A percentile compares a stretch with the other conserved stretches of the same genome.
Conservation (phyloP, 2,888 invertebrate species). For the Pachycephus smyrnensis region DNA sequence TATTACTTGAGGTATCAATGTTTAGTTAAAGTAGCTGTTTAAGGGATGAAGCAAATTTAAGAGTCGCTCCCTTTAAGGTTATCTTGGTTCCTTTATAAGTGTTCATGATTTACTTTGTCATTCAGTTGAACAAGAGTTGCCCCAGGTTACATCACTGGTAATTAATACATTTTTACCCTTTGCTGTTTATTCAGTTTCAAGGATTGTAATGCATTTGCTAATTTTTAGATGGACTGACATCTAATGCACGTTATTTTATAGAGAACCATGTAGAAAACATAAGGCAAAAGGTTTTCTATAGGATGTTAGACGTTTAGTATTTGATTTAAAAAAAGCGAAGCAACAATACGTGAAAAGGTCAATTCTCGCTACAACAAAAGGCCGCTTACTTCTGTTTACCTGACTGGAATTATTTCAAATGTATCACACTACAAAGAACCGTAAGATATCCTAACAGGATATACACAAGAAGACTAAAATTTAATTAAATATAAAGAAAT, state of each 20-base stretch:
- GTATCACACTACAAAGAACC: background rate
- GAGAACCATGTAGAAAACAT: too few relatives aligned
- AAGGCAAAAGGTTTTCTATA: too few relatives aligned
- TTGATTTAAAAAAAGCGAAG: background rate
- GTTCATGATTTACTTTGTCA: background rate
- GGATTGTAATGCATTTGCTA: background rate
- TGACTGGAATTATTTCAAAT: conserved; percentile 7
- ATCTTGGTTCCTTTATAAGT: background rate
- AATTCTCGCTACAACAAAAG: background rate
- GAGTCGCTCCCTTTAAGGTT: background rate
- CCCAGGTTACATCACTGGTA: background rate
- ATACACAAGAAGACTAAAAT: background rate
- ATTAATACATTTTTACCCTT: background rate
- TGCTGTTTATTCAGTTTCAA: background rate
- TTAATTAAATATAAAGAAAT: background rate
- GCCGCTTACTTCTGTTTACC: background rate
- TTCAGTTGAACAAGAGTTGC: background rate
- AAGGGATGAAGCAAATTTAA: background rate
- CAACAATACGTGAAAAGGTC: background rate
- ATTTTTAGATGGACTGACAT: background rate
- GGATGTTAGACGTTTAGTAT: background rate
- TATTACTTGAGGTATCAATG: background rate
- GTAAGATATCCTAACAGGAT: background rate
- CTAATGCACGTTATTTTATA: background rate
- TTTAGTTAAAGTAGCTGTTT: background rate